Evolutionary conservation across 2,113 vertebrate species (phyloP), one percentile per base, ranked within the genome.

Genomic region (Microcebus ravelobensis): DNA sequence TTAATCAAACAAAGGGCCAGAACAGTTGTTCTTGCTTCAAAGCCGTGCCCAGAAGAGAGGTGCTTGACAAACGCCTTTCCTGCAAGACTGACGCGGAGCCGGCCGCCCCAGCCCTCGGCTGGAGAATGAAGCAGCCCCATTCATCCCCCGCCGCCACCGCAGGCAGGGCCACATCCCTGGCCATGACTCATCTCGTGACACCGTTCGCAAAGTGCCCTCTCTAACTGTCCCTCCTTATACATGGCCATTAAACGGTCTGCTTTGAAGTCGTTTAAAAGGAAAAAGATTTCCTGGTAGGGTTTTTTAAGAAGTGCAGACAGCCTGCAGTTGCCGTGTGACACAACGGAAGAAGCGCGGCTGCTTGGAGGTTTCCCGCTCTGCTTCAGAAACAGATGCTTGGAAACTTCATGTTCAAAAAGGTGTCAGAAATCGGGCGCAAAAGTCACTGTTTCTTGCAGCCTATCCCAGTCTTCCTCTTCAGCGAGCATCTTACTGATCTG

Each of bases 191-290:
- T 80, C 87, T 93, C 61, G 2, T 42, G 57, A 70, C 79, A 82
- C 87, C 23, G 3, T 91, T 91, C 87, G 63, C 87, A 71, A 85
- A 86, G 77, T 84, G 79, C 85, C 94, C 91, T 90, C 70, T 36
- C 73, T 63, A 36, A 71, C 57, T 79, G 67, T 70, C 77, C 90
- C 77, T 90, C 8, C 42, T 27, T 42, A 42, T 42, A 93, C 96
- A 89, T 86, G 92, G n/a, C 92, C 92, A 59, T 80, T 87, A 85
- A 82, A 27, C 23, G 42, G 70, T 96, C 79, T 76, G 77, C 94
- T 97, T 97, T 97, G 93, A 97, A 94, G 93, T 95, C 4, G 31
- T 95, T 84, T 94, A 23, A 94, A 97, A 95, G 83, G 73, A 21
- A 76, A 85, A 80, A 76, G 65, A 50, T 80, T 97, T 96, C 89